phyloP scores from a whole-genome alignment of 2,113 vertebrate genomes.

The Macroglossus sobrinus region DNA sequence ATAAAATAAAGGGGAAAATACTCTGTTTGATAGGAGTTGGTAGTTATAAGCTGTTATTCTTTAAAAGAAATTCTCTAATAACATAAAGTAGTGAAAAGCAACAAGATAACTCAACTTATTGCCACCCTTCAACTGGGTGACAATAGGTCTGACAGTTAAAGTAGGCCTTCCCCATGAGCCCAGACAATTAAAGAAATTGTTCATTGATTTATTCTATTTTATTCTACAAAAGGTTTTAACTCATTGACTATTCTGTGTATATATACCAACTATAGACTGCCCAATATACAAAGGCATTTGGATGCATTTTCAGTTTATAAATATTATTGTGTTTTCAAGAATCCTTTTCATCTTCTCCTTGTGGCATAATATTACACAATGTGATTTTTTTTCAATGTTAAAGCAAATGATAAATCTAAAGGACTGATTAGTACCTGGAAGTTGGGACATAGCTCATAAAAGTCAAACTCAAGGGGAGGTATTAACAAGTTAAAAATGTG shows the following conservation, averaged over 20 bases:
- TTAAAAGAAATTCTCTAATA: slow-evolving; percentile 49
- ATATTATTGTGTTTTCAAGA: background rate
- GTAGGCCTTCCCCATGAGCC: background rate
- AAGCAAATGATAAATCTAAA: background rate
- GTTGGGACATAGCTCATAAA: background rate
- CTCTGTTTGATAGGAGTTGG: slow-evolving; percentile 3
- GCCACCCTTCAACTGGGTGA: background rate
- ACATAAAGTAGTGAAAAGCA: background rate
- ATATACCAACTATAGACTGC: background rate
- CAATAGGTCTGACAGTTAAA: slow-evolving; percentile 24
- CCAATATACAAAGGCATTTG: background rate
- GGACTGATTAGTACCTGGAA: background rate
- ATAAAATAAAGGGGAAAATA: slow-evolving; percentile 29
- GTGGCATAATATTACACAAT: background rate
- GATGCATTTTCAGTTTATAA: slow-evolving; percentile 42
- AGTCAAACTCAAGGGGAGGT: background rate
- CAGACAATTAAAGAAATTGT: slow-evolving; percentile 44
- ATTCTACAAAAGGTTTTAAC: background rate
- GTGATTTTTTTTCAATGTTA: background rate
- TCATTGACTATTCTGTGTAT: background rate
- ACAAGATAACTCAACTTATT: background rate
- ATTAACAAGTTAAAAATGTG: background rate
- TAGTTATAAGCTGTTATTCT: slow-evolving; percentile 40
- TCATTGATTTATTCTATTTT: slow-evolving; percentile 59
- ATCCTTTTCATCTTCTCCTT: background rate